These are phyloP conservation scores for Monoplex corrugatus DNA, from an alignment of 2,888 invertebrate species.

Conservation along the genomic window DNA sequence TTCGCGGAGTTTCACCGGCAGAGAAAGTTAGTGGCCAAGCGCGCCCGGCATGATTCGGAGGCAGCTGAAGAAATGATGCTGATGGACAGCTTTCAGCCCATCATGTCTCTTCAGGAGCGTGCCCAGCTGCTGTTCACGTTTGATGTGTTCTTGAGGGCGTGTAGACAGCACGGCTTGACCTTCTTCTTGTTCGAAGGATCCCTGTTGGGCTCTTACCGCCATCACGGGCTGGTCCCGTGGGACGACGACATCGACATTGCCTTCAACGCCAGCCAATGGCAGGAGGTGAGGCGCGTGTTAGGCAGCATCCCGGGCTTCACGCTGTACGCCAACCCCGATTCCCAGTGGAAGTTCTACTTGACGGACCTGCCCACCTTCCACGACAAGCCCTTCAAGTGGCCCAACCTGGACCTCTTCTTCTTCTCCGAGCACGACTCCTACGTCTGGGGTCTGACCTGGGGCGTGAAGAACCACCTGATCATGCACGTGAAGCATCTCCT, in stretches of 20 bases:
- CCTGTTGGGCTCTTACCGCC: conserved; percentile 58
- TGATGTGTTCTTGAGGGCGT: conserved; percentile 41
- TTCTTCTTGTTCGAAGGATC: conserved; percentile 56
- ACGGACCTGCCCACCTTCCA: conserved; percentile 52
- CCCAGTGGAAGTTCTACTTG: conserved; percentile 69
- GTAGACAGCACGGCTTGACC: conserved; percentile 36
- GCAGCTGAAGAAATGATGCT: conserved; percentile 18
- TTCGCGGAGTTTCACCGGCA: conserved; percentile 33
- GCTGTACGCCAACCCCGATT: conserved; percentile 55
- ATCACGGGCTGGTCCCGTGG: conserved; percentile 72
- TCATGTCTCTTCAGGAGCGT: conserved; percentile 34
- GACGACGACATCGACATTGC: conserved; percentile 70
- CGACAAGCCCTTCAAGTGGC: conserved; percentile 66
- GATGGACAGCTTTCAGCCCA: conserved; percentile 27
- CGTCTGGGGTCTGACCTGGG: conserved; percentile 61
- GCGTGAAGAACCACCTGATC: conserved; percentile 52
- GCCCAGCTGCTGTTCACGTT: conserved; percentile 47
- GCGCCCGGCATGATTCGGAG: background rate
- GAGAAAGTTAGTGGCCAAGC: background rate
- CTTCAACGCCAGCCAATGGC: conserved; percentile 62
- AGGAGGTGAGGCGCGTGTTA: conserved; percentile 55
- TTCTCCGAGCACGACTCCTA: conserved; percentile 67
- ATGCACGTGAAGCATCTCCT: conserved; percentile 53
- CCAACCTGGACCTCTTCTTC: conserved; percentile 72
- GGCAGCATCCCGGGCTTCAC: conserved; percentile 60